phyloP scores from a whole-genome alignment of 2,888 invertebrate species.

The Xylota segnis region DNA sequence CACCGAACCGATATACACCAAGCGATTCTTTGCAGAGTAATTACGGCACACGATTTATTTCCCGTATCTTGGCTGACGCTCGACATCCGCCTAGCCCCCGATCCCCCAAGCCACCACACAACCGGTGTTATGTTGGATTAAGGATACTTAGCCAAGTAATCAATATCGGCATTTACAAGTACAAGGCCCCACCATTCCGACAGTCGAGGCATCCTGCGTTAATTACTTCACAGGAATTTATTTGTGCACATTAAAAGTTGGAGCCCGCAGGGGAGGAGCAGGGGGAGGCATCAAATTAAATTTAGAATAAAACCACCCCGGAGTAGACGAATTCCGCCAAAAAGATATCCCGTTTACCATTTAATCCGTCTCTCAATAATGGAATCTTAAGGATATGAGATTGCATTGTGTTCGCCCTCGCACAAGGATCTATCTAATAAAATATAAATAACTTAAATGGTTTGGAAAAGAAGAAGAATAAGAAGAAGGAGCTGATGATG shows the following conservation, averaged over 20 bases:
- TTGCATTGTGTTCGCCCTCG: constrained; percentile 27
- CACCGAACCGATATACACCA: constrained; percentile 31
- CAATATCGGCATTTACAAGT: constrained; percentile 53
- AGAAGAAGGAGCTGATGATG: neutral
- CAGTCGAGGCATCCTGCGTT: constrained; percentile 41
- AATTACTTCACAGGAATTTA: constrained; percentile 64
- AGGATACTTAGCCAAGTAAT: constrained; percentile 51
- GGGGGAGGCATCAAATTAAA: constrained; percentile 34
- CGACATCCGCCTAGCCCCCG: neutral
- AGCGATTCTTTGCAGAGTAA: constrained; percentile 30
- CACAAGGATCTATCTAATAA: constrained; percentile 34
- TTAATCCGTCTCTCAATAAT: constrained; percentile 30
- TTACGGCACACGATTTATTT: constrained; percentile 34
- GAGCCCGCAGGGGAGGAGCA: neutral
- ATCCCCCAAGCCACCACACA: neutral
- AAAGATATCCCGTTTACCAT: constrained; percentile 26
- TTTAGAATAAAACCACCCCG: constrained; percentile 23
- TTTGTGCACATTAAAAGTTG: constrained; percentile 48
- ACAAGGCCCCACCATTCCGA: neutral
- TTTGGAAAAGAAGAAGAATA: constrained; percentile 26
- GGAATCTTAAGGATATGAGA: constrained; percentile 42
- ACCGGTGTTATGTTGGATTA: constrained; percentile 34
- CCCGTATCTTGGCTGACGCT: constrained; percentile 4
- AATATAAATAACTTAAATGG: constrained; percentile 64
- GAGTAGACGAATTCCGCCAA: neutral